A percentile compares a stretch with the other conserved stretches of the same genome.
These are phyloP conservation scores for Poecilia latipinna DNA, from an alignment of 2,113 vertebrate species.

Conservation along the genomic window DNA sequence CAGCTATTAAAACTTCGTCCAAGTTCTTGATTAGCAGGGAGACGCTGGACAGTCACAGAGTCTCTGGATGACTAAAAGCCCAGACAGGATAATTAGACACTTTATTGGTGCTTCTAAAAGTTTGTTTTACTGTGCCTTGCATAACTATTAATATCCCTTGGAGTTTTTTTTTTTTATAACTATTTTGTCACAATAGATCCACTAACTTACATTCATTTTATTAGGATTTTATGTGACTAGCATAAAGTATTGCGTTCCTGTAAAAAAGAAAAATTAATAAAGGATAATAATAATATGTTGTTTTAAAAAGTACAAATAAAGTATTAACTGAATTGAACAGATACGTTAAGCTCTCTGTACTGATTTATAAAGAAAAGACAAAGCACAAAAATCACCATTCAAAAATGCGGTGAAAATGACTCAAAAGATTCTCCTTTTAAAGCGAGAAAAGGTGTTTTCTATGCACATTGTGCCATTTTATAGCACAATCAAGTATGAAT, in stretches of 20 bases:
- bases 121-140: slow-evolving; percentile 11
- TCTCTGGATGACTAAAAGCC: slow-evolving; percentile 37
- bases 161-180: background rate
- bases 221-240: background rate
- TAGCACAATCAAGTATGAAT: too few relatives aligned
- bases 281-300: too few relatives aligned
- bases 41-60: slow-evolving; percentile 33
- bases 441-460: too few relatives aligned
- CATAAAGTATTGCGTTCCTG: background rate
- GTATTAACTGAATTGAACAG: too few relatives aligned
- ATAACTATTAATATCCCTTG: background rate
- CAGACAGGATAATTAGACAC: slow-evolving; percentile 47
- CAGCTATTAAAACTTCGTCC: slow-evolving; percentile 54
- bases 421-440: background rate
- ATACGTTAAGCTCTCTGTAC: background rate
- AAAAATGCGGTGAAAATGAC: too few relatives aligned
- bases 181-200: background rate
- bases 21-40: slow-evolving; percentile 48
- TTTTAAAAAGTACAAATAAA: too few relatives aligned
- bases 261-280: background rate
- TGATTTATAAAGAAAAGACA: too few relatives aligned
- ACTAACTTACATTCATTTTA: background rate
- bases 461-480: too few relatives aligned
- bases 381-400: too few relatives aligned
- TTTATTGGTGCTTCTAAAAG: slow-evolving; percentile 28